Conservation (phyloP, 1,140 invertebrate species). For the Dendrolimus punctatus region DNA sequence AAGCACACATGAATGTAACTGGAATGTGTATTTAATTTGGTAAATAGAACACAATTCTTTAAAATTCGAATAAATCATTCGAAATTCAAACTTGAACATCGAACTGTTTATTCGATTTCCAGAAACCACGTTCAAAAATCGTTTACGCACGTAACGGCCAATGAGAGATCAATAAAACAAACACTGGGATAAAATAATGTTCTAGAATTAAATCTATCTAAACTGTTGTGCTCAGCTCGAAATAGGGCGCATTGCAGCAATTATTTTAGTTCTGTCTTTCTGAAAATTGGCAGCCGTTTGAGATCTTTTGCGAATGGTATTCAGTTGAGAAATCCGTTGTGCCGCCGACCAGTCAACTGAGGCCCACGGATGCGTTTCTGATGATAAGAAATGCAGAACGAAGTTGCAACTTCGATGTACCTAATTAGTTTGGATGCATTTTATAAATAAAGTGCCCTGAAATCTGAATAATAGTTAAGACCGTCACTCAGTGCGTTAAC, state of each 20-base stretch:
- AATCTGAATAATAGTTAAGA: slow-evolving; percentile 60
- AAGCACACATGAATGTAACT: too few species aligned
- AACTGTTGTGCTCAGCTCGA: slow-evolving; percentile 53
- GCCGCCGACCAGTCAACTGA: slow-evolving; percentile 28
- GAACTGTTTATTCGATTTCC: slow-evolving; percentile 4
- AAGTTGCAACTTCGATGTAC: slow-evolving; percentile 29
- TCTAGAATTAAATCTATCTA: slow-evolving; percentile 66
- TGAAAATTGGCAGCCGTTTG: slow-evolving; percentile 69
- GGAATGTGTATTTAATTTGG: too few species aligned
- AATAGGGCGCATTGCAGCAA: slow-evolving; percentile 68
- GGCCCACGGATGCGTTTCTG: slow-evolving; percentile 35
- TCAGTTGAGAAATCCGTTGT: slow-evolving; percentile 67
- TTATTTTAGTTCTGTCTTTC: slow-evolving; percentile 71
- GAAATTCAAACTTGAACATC: slow-evolving; percentile 5
- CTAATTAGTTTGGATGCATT: slow-evolving; percentile 38
- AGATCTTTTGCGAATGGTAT: slow-evolving; percentile 62
- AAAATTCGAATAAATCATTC: too few species aligned
- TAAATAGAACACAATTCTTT: too few species aligned
- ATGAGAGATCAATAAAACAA: slow-evolving; percentile 18
- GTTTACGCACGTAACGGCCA: neutral
- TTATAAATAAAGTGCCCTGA: slow-evolving; percentile 61
- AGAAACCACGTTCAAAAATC: too few species aligned
- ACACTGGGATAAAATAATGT: slow-evolving; percentile 46
- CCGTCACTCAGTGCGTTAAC: slow-evolving; percentile 9
- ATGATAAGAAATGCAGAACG: slow-evolving; percentile 8